Percentiles rank a stretch among this genome's conserved stretches.
phyloP scores from a whole-genome alignment of 2,113 vertebrate genomes.

The Misgurnus anguillicaudatus region DNA sequence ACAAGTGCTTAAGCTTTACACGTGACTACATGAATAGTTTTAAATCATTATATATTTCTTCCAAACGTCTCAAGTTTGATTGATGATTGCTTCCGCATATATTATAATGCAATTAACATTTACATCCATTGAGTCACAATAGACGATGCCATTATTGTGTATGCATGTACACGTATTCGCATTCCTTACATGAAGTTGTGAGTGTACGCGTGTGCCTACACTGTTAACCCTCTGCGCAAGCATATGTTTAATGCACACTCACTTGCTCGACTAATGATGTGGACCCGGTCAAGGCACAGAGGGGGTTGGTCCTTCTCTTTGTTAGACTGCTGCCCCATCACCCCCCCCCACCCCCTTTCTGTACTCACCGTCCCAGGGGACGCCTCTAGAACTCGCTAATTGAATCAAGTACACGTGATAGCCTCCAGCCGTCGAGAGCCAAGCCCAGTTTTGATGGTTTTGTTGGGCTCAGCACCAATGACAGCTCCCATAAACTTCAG shows the following conservation, averaged over 20 bases:
- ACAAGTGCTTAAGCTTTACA: background rate
- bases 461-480: constrained; percentile 68
- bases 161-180: background rate
- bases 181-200: background rate
- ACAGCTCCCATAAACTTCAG: constrained; percentile 67
- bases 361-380: constrained; percentile 76
- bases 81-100: background rate
- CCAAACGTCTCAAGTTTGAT: background rate
- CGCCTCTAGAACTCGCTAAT: constrained; percentile 84
- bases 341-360: constrained; percentile 49
- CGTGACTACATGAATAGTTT: background rate
- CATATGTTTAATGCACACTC: constrained; percentile 66
- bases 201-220: constrained; percentile 4
- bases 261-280: constrained; percentile 77
- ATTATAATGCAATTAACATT: background rate
- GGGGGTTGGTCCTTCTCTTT: constrained; percentile 78
- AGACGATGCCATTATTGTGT: background rate
- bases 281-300: constrained; percentile 67
- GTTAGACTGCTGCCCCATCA: constrained; percentile 71
- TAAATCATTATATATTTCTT: background rate
- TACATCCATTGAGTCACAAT: background rate
- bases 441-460: constrained; percentile 68
- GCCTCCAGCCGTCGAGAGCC: constrained; percentile 63
- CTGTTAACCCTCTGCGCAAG: constrained; percentile 1
- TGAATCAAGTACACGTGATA: constrained; percentile 84